A percentile compares a stretch with the other conserved stretches of the same genome.
Evolutionary conservation across 2,113 vertebrate species (phyloP).

Genomic region (Pedetes capensis): DNA sequence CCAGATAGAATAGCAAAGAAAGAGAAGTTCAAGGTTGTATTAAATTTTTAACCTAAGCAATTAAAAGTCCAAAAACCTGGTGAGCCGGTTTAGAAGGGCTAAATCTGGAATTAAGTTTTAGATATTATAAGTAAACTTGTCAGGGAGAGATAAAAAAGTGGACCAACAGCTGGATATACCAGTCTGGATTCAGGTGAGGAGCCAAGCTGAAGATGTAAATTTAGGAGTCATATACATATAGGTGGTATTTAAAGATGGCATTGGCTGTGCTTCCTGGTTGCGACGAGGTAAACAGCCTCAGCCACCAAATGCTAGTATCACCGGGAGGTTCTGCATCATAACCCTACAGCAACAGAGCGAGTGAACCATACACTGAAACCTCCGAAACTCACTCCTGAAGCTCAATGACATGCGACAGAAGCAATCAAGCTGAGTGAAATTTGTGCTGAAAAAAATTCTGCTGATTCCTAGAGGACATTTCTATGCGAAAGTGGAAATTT

Average conservation of each 20-base stretch:
- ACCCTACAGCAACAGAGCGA: neutral
- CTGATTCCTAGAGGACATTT: neutral
- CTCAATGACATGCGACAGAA: neutral
- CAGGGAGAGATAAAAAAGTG: neutral
- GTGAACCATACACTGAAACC: neutral
- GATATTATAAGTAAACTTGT: neutral
- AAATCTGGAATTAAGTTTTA: slow-evolving; percentile 14
- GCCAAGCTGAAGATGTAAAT: neutral
- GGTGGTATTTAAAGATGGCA: neutral
- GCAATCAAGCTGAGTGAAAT: neutral
- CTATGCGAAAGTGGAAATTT: neutral
- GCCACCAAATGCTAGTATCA: neutral
- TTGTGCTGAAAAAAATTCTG: neutral
- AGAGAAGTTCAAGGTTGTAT: neutral
- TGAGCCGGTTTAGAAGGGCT: neutral
- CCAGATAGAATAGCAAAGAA: neutral
- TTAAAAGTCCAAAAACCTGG: slow-evolving; percentile 1
- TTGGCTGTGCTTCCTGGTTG: neutral
- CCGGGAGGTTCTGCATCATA: neutral
- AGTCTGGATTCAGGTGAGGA: neutral
- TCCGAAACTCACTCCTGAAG: too few species aligned
- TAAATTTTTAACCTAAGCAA: slow-evolving; percentile 7
- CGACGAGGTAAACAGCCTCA: too few species aligned
- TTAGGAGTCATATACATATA: neutral
- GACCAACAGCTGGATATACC: neutral